Percentiles rank a stretch among this genome's conserved stretches.
Conservation (phyloP, 1,140 invertebrate species). For the Drosophila watanabei region DNA sequence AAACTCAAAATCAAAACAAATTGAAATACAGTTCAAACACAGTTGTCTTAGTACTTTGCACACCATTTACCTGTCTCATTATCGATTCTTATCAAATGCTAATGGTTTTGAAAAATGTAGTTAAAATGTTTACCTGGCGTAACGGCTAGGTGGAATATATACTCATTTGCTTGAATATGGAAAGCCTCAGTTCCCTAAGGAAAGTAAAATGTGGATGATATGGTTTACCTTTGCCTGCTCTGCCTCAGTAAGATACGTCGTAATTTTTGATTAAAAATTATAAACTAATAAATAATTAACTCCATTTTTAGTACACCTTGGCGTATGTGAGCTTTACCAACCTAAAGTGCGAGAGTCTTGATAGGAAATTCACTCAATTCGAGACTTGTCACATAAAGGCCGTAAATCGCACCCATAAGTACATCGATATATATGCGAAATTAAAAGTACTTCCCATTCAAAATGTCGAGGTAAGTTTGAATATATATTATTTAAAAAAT, state of each 20-base stretch:
- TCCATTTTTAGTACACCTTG: not conserved
- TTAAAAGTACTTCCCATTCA: constrained; percentile 8
- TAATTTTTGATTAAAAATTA: not conserved
- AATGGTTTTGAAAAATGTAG: not conserved
- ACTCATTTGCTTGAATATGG: not conserved
- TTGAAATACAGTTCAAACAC: no score
- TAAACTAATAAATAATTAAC: no score
- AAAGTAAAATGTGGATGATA: constrained; percentile 12
- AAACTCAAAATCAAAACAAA: not conserved
- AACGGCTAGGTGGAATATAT: not conserved
- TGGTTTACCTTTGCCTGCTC: not conserved
- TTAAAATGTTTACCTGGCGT: constrained; percentile 3
- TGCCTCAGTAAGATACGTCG: not conserved
- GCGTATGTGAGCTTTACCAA: constrained; percentile 34
- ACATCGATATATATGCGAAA: constrained; percentile 19
- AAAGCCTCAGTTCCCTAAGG: not conserved
- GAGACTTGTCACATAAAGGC: constrained; percentile 43
- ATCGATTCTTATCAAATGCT: constrained; percentile 6
- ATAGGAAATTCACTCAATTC: constrained; percentile 10
- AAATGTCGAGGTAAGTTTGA: constrained; percentile 17
- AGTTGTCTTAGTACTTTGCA: not conserved
- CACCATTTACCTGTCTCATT: not conserved
- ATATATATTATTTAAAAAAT: no score
- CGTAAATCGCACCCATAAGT: constrained; percentile 55
- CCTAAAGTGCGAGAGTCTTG: constrained; percentile 32